Evolutionary conservation across 2,797 vertebrate species (phyloP).

Genomic region (Myiotriccus ornatus): DNA sequence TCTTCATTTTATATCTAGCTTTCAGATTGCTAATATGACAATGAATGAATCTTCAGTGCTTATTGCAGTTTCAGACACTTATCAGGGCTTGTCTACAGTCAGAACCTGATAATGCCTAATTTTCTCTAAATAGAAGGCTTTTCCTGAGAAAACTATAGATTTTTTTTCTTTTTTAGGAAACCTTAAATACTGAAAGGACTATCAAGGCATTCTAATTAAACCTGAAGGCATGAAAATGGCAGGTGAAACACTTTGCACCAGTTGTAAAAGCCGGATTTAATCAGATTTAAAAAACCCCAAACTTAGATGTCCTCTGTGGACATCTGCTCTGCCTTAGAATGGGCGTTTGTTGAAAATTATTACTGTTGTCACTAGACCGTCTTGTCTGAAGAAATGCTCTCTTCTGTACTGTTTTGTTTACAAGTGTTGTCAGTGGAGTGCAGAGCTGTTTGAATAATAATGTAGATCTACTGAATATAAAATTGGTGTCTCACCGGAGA

Average conservation of each 20-base stretch:
- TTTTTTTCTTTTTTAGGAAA: not conserved
- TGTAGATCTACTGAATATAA: not conserved
- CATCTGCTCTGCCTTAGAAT: not conserved
- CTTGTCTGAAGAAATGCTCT: not conserved
- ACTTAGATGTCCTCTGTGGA: not conserved
- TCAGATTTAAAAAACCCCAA: not conserved
- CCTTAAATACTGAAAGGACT: not conserved
- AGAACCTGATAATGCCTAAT: not conserved
- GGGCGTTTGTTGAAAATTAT: not conserved
- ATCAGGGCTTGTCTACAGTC: not conserved
- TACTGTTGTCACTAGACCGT: not conserved
- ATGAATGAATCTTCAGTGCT: not conserved
- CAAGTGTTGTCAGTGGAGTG: not conserved
- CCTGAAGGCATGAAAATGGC: not conserved
- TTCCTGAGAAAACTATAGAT: not conserved
- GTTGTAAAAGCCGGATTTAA: not conserved
- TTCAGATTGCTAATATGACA: not conserved
- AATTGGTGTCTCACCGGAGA: not conserved
- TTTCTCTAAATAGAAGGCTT: slow-evolving; percentile 25
- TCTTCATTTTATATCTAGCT: not conserved
- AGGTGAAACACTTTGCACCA: not conserved
- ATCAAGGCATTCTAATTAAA: slow-evolving; percentile 38
- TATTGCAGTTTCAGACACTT: not conserved
- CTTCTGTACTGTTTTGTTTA: not conserved
- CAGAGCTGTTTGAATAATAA: not conserved